phyloP scores from a whole-genome alignment of 2,797 vertebrate genomes.

The Platalea minor region DNA sequence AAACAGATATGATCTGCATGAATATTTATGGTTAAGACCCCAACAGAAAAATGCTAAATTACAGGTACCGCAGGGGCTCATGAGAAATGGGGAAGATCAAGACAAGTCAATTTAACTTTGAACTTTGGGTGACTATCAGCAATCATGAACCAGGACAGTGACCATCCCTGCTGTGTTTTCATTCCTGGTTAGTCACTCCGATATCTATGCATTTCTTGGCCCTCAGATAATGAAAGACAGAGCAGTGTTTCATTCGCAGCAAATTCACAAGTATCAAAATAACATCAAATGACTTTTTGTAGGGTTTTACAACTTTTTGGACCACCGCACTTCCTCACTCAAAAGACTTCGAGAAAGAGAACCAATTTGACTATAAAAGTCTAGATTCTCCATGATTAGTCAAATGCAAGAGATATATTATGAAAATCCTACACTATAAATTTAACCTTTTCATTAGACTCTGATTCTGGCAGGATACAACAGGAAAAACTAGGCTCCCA shows the following conservation, averaged over 20 bases:
- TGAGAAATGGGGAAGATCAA: neutral
- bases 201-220: neutral
- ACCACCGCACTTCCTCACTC: neutral
- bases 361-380: neutral
- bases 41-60: neutral
- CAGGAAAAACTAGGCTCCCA: neutral
- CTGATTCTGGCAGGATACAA: neutral
- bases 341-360: neutral
- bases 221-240: neutral
- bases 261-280: neutral
- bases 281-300: neutral
- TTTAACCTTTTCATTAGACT: neutral
- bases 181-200: neutral
- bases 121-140: neutral
- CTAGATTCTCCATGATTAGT: neutral
- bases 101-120: neutral
- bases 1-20: neutral
- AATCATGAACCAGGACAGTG: neutral
- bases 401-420: neutral
- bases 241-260: neutral
- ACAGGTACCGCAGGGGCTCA: neutral
- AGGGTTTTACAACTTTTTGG: neutral
- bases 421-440: neutral
- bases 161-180: neutral
- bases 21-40: neutral